Conservation (phyloP, 92 coral and sea anemone genomes). For the Phymanthus crucifer region DNA sequence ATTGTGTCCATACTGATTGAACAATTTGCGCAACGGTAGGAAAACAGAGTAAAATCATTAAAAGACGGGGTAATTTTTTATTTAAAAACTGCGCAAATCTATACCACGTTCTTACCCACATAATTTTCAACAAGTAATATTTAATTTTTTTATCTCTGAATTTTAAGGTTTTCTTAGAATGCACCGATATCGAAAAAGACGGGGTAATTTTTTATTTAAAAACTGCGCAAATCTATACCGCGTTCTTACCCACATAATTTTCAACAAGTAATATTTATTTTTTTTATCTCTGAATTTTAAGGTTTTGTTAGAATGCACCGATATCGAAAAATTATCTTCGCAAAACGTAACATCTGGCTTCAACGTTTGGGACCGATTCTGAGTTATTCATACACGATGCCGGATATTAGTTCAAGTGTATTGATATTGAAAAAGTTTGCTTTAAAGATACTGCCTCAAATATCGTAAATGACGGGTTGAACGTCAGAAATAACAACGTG, state of each 20-base stretch:
- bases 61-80: background rate
- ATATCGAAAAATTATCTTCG: background rate
- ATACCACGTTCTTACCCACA: too few species aligned
- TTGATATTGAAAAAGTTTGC: slow-evolving; percentile 1
- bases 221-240: too few species aligned
- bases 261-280: background rate
- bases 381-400: background rate
- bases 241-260: too few species aligned
- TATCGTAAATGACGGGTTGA: background rate
- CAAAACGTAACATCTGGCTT: background rate
- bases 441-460: background rate
- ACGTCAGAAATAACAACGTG: background rate
- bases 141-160: background rate
- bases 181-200: background rate
- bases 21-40: background rate
- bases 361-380: background rate
- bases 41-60: background rate
- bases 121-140: background rate
- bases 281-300: background rate
- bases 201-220: too few species aligned
- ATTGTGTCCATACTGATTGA: background rate
- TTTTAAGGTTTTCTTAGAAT: background rate
- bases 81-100: too few species aligned
- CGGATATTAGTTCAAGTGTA: slow-evolving; percentile 7
- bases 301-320: background rate